These are phyloP conservation scores for Tinamus major DNA, from an alignment of 2,797 vertebrate species.

Conservation along the genomic window DNA sequence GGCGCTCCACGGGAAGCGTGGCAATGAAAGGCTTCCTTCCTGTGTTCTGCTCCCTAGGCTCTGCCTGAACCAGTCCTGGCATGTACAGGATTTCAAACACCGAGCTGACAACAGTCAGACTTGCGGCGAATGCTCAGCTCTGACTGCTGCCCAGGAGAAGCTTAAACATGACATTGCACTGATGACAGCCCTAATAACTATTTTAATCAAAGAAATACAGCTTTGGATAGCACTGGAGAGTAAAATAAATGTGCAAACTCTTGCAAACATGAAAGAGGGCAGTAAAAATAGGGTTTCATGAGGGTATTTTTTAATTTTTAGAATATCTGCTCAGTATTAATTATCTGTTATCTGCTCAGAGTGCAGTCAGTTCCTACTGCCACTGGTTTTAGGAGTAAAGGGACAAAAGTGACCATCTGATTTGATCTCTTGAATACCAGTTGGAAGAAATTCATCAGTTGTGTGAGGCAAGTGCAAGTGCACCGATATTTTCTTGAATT, in stretches of 20 bases:
- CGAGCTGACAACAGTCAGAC: neutral
- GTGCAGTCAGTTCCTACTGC: neutral
- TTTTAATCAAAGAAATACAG: conserved; percentile 1
- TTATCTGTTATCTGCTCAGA: neutral
- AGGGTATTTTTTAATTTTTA: neutral
- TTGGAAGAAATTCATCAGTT: neutral
- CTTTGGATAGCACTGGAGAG: neutral
- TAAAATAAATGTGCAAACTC: conserved; percentile 3
- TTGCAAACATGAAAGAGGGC: neutral
- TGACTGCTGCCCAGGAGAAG: neutral
- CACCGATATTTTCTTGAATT: neutral
- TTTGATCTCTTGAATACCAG: neutral
- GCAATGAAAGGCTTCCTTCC: neutral
- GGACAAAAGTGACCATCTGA: neutral
- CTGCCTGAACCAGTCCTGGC: neutral
- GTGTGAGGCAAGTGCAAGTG: accelerated
- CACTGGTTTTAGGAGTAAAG: neutral
- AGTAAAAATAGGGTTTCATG: neutral
- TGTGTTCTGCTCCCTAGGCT: neutral
- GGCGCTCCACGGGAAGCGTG: accelerated
- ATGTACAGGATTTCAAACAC: neutral
- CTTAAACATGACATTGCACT: neutral
- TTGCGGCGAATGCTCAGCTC: neutral
- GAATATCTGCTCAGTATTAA: neutral
- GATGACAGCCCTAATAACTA: neutral